Evolutionary conservation across 2,888 invertebrate genomes (phyloP).

Genomic region (Belgica antarctica): DNA sequence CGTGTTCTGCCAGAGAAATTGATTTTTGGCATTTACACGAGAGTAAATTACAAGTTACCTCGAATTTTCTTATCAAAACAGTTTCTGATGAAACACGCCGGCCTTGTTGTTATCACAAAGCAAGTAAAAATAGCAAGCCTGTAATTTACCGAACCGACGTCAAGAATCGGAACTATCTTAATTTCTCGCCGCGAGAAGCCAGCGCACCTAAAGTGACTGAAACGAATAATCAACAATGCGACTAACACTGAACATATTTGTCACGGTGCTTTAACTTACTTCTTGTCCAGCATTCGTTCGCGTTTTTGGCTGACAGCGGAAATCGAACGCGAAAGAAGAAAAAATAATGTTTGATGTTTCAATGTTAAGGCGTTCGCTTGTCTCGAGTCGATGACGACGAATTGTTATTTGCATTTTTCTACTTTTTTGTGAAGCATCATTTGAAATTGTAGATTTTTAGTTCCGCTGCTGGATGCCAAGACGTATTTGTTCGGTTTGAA

Average conservation of each 20-base stretch:
- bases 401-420: slow-evolving; percentile 18
- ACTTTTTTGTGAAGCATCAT: slow-evolving; percentile 12
- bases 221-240: too few species aligned
- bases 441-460: slow-evolving; percentile 1
- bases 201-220: too few species aligned
- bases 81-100: too few species aligned
- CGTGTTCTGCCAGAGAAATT: slow-evolving; percentile 3
- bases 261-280: neutral
- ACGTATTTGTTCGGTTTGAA: neutral
- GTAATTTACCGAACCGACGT: too few species aligned
- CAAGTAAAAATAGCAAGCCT: too few species aligned
- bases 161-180: too few species aligned
- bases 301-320: neutral
- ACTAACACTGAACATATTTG: too few species aligned
- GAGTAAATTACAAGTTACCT: neutral
- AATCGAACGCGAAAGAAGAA: neutral
- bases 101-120: too few species aligned
- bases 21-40: neutral
- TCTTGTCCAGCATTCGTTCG: too few species aligned
- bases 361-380: slow-evolving; percentile 27
- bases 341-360: slow-evolving; percentile 27
- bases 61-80: neutral
- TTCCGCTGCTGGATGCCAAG: neutral
- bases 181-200: too few species aligned
- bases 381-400: neutral